phyloP scores from a whole-genome alignment of 2,113 vertebrate species.

The Corythornis vintsioides region DNA sequence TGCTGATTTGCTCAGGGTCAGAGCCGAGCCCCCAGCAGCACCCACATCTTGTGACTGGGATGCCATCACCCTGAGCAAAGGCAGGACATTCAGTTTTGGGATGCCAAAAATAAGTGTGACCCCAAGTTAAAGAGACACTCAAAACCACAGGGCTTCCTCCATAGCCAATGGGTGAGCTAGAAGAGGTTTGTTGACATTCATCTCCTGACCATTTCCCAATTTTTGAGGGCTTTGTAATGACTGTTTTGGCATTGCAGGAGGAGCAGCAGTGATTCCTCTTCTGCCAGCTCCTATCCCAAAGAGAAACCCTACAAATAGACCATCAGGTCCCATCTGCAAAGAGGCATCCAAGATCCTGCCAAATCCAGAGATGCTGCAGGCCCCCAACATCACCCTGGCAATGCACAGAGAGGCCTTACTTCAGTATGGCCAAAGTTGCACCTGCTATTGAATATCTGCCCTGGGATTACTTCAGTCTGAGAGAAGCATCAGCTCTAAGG shows the following conservation, averaged over 20 bases:
- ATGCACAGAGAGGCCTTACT: too few species aligned
- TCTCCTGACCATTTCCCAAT: neutral
- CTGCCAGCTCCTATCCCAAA: neutral
- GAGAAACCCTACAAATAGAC: neutral
- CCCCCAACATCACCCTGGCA: too few species aligned
- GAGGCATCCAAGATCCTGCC: neutral
- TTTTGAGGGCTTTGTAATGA: constrained; percentile 29
- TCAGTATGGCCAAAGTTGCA: rapidly evolving
- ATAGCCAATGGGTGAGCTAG: neutral
- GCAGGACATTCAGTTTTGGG: neutral
- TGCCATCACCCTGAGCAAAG: rapidly evolving
- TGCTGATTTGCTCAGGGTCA: neutral
- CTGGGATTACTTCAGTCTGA: too few species aligned
- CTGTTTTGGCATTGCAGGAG: neutral
- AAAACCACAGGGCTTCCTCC: neutral
- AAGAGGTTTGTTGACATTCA: constrained; percentile 4
- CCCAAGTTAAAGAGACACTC: neutral
- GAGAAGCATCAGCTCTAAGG: neutral
- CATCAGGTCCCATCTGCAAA: neutral
- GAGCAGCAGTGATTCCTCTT: neutral
- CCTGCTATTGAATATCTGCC: neutral
- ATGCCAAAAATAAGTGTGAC: neutral
- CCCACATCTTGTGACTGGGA: rapidly evolving
- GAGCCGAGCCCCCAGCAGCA: neutral
- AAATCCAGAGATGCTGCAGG: neutral